These are phyloP conservation scores for Clinocottus analis DNA, from an alignment of 2,113 vertebrate genomes.

Conservation along the genomic window DNA sequence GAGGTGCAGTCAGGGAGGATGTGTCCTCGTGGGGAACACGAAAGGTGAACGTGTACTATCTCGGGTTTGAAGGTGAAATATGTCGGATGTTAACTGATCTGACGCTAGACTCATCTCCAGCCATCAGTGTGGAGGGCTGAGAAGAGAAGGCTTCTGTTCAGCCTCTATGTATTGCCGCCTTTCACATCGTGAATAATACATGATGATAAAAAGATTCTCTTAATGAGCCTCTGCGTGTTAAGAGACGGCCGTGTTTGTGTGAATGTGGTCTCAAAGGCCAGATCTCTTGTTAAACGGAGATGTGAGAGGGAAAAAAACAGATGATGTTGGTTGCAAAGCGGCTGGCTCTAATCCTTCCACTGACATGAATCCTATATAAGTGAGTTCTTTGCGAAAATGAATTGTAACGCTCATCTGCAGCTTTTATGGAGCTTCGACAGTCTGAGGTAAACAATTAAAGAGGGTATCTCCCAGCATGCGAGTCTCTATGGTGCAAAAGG, in stretches of 20 bases:
- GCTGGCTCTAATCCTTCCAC: too few relatives aligned
- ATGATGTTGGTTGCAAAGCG: not conserved
- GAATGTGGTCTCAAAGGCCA: not conserved
- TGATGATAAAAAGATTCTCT: not conserved
- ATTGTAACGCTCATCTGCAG: not conserved
- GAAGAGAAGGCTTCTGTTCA: not conserved
- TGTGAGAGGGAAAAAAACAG: not conserved
- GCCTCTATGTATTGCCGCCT: not conserved
- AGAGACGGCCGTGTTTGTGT: not conserved
- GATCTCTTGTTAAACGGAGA: not conserved
- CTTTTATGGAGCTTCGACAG: not conserved
- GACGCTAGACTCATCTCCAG: not conserved
- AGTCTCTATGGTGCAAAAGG: not conserved
- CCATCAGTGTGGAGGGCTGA: not conserved
- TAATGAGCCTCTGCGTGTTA: not conserved
- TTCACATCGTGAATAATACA: not conserved
- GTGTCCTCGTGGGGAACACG: not conserved
- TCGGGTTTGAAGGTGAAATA: constrained; percentile 5
- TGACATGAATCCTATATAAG: not conserved
- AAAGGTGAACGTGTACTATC: not conserved
- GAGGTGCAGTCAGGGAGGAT: constrained; percentile 5
- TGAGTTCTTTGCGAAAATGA: not conserved
- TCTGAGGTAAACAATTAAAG: not conserved
- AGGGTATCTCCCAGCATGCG: not conserved
- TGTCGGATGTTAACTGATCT: not conserved